A percentile compares a stretch with the other conserved stretches of the same genome.
phyloP scores from a whole-genome alignment of 2,797 vertebrate genomes.

The Acipenser transmontanus region DNA sequence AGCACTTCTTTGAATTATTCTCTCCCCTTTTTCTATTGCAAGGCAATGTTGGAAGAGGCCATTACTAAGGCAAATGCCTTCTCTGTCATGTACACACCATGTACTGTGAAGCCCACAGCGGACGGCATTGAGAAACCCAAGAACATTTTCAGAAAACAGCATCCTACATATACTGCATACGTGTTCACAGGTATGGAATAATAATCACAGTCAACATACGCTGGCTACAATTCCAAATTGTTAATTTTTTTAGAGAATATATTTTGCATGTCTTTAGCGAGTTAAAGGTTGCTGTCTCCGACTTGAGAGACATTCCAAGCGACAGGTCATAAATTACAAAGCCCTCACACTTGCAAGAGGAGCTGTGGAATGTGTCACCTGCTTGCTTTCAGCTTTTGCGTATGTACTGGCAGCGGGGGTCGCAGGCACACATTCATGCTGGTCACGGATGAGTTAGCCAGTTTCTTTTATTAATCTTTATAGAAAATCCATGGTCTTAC shows the following conservation, averaged over 20 bases:
- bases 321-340: slow-evolving; percentile 23
- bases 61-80: slow-evolving; percentile 46
- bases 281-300: background rate
- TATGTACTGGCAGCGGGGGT: background rate
- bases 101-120: slow-evolving; percentile 38
- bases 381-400: background rate
- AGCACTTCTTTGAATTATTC: background rate
- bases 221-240: slow-evolving; percentile 15
- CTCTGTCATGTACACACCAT: slow-evolving; percentile 53
- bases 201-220: background rate
- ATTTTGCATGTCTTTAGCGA: background rate
- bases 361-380: slow-evolving; percentile 8
- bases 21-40: background rate
- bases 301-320: background rate
- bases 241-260: slow-evolving; percentile 16
- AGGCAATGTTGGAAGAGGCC: slow-evolving; percentile 60
- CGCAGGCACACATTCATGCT: background rate
- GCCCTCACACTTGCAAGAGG: slow-evolving; percentile 8
- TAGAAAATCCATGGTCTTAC: slow-evolving; percentile 7
- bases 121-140: slow-evolving; percentile 45
- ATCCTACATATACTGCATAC: slow-evolving; percentile 44
- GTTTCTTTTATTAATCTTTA: slow-evolving; percentile 5
- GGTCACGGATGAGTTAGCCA: background rate
- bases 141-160: slow-evolving; percentile 45
- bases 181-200: slow-evolving; percentile 53